Conservation (phyloP, 2,113 vertebrate genomes). For the Scophthalmus maximus region DNA sequence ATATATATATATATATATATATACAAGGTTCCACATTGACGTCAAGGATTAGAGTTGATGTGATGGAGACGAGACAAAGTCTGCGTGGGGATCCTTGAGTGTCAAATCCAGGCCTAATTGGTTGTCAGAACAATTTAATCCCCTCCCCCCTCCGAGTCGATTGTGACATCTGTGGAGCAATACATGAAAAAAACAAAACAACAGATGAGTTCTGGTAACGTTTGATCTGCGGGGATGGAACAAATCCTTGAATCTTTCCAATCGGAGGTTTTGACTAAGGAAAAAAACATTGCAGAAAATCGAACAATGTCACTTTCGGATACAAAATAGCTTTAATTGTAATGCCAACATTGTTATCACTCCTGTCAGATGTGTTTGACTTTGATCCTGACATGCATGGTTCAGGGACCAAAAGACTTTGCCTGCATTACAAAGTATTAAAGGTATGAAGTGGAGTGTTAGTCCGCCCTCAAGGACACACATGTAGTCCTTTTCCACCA, state of each 20-base stretch:
- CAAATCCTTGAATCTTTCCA: slow-evolving; percentile 41
- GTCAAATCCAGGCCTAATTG: slow-evolving; percentile 75
- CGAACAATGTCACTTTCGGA: background rate
- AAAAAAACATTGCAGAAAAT: slow-evolving; percentile 7
- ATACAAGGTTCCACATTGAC: slow-evolving; percentile 30
- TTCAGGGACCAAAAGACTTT: background rate
- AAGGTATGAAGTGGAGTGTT: background rate
- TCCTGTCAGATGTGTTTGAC: background rate
- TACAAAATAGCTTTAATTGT: slow-evolving; percentile 16
- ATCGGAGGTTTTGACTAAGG: background rate
- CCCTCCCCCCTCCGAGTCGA: slow-evolving; percentile 38
- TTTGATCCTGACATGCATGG: background rate
- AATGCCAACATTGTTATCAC: background rate
- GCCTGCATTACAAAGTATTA: background rate
- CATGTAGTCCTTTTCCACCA: no score
- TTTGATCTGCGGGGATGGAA: slow-evolving; percentile 34
- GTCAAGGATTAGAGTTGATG: slow-evolving; percentile 68
- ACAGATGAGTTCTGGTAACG: slow-evolving; percentile 26
- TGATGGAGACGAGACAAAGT: slow-evolving; percentile 62
- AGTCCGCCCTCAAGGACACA: background rate
- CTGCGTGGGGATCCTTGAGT: slow-evolving; percentile 40
- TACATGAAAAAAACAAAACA: slow-evolving; percentile 26
- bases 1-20: background rate
- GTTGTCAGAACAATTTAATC: slow-evolving; percentile 75
- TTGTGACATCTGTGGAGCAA: slow-evolving; percentile 56